Evolutionary conservation across 2,888 invertebrate genomes (phyloP), one percentile per base, ranked within the genome.

Genomic region (Epinotia bilunana): DNA sequence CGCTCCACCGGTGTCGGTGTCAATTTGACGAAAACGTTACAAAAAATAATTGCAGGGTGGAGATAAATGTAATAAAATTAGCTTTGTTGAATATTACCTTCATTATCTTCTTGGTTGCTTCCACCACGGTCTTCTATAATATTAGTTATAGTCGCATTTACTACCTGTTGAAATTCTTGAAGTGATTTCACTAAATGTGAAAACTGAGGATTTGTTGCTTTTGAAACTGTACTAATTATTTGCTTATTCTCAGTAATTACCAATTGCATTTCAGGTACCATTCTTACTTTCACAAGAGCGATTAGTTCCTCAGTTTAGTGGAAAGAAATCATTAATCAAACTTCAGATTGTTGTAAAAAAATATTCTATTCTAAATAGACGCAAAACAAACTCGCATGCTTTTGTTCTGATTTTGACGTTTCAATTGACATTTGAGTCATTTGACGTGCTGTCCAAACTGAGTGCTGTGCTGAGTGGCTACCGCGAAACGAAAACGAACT

Each of bases 91-190:
- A 55, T 9, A n/a, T 53, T 69, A 75, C 75, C 75, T 72, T 72
- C 49, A 65, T 62, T 72, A 62, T 77, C 76, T 53, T 20, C 78
- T 79, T 77, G 89, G 88, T 85, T 76, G 83, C 77, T 62, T 76
- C 83, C 84, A 64, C 83, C 86, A 61, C 80, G 78, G 43, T 87
- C 85, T 79, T 87, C 83, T 72, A 93, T 88, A 75, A 90, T 80
- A 69, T 88, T 86, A 11, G 92, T 89, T 60, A 93, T 72, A 63
- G 83, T 79, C 55, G 80, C 80, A 82, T 93, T 93, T 6, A 88
- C 87, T 74, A 79, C 74, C 74, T 82, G 76, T 77, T 89, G 88
- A 83, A 93, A 92, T 53, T 85, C 86, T 82, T 90, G 86, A 63
- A 93, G 77, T 1, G 89, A 83, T 76, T 85, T 82, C 7, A 86